Percentiles rank a stretch among this genome's conserved stretches.
phyloP scores from a whole-genome alignment of 1,140 invertebrate genomes.

The Ylistrum balloti region DNA sequence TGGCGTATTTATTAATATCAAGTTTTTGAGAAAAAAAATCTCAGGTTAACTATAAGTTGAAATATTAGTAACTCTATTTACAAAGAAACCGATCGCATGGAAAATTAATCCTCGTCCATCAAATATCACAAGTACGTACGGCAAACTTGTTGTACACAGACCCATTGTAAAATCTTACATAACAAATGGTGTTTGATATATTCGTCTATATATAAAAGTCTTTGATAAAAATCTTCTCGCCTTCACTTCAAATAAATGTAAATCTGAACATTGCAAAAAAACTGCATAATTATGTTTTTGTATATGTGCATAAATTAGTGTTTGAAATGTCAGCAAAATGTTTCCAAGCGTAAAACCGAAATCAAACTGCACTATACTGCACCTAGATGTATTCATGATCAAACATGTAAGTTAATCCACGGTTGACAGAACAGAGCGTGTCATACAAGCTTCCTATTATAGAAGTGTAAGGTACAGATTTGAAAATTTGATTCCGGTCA shows the following conservation, averaged over 20 bases:
- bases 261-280: background rate
- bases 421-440: background rate
- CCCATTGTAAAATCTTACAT: too few relatives aligned
- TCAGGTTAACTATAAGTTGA: too few relatives aligned
- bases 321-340: background rate
- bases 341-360: background rate
- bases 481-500: background rate
- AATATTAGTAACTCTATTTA: too few relatives aligned
- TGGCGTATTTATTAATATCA: too few relatives aligned
- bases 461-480: background rate
- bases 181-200: background rate
- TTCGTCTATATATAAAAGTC: too few relatives aligned
- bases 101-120: too few relatives aligned
- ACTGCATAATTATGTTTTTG: constrained; percentile 18
- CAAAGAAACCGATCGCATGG: too few relatives aligned
- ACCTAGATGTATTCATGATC: background rate
- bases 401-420: background rate
- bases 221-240: background rate
- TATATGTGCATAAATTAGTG: background rate
- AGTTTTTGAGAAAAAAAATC: too few relatives aligned
- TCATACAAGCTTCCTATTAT: background rate
- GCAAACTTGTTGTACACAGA: too few relatives aligned
- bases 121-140: too few relatives aligned
- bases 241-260: constrained; percentile 26
- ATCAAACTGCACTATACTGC: background rate